These are phyloP conservation scores for Chaetodon trifascialis DNA, from an alignment of 2,113 vertebrate genomes.

Conservation along the genomic window DNA sequence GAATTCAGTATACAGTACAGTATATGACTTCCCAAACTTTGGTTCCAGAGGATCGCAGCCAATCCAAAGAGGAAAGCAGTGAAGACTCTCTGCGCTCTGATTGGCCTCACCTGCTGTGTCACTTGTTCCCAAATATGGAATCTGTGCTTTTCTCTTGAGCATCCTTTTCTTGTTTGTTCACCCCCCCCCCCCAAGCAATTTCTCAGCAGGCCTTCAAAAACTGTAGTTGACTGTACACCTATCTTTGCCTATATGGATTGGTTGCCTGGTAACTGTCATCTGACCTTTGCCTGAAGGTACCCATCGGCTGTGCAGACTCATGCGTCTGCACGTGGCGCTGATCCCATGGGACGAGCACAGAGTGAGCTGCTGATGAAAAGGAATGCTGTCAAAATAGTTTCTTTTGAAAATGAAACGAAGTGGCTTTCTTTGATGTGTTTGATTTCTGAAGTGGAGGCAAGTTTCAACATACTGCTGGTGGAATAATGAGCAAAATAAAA, in stretches of 20 bases:
- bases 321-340: background rate
- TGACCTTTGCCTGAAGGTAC: conserved; percentile 28
- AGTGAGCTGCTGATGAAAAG: conserved; percentile 26
- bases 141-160: background rate
- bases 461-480: background rate
- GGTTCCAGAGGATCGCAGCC: background rate
- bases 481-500: conserved; percentile 40
- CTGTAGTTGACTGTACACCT: background rate
- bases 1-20: background rate
- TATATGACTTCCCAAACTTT: background rate
- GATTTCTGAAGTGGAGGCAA: conserved; percentile 19
- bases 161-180: background rate
- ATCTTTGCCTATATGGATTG: background rate
- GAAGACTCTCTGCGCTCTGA: background rate
- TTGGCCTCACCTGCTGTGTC: background rate
- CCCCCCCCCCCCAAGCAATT: background rate
- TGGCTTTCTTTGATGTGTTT: background rate
- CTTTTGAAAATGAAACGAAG: conserved; percentile 31
- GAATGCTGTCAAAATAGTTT: background rate
- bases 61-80: background rate
- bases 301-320: background rate
- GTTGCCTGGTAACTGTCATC: conserved; percentile 60
- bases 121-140: background rate
- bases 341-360: background rate
- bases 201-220: conserved; percentile 17